Base-by-base conservation (phyloP, 2,888 invertebrate genomes). In the Galerucella nymphaeae region DNA sequence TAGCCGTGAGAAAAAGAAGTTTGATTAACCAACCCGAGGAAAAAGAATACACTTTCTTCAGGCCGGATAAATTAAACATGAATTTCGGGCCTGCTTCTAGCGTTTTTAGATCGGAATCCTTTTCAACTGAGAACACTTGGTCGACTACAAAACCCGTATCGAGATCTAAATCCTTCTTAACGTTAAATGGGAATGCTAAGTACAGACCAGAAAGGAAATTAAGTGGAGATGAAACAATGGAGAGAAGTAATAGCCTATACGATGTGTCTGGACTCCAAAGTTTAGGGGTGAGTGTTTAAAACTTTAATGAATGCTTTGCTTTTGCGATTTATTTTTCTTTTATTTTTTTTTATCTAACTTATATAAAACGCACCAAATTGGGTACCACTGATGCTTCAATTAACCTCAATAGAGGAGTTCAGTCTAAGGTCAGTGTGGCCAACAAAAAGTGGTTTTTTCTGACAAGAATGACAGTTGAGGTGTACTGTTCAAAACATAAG, bases 191-290 rank as follows among this genome's bases (percentile, higher is more conserved):
- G 16, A 66, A 53, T 16, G 64, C 71, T 30, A 84, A 82, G 76
- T 83, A 83, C 72, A 84, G 79, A 67, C 76, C 81, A 8, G 80
- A 79, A 13, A 77, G 65, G 57, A 71, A 69, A 41, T 72, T 66
- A 10, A 73, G 71, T 18, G 57, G 42, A 58, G 73, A 78, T 38
- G 79, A 80, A 48, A 74, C 71, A 62, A 78, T 85, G 50, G 81
- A 83, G 5, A 85, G 84, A 78, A 86, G 85, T 30, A 86, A 83
- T 72, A 87, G 86, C 79, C 82, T 86, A 62, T 85, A 85, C 76
- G 88, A 88, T 77, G 85, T 87, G 18, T 86, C 87, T 62, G 87
- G 87, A 55, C 82, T 87, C 66, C 88, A 87, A 79, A 87, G 87
- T 79, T 82, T 87, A 75, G 87, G 85, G 86, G 87, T 87, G 82